A percentile compares a stretch with the other conserved stretches of the same genome.
These are phyloP conservation scores for Micoletzkya japonica DNA, from an alignment of 2,888 invertebrate genomes.

Conservation along the genomic window DNA sequence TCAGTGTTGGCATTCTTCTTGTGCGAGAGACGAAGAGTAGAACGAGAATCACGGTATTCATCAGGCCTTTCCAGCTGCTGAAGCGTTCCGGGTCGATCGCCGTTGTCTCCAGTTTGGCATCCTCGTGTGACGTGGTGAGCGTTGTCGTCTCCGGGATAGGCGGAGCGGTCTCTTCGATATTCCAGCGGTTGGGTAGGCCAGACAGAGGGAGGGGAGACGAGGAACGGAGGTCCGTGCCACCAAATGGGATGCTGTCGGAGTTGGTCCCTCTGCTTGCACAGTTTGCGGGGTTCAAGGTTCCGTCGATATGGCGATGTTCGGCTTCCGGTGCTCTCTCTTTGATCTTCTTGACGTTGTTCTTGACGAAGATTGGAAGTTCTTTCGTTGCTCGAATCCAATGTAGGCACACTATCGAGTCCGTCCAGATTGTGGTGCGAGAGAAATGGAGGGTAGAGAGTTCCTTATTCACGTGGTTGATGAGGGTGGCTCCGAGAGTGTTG, in stretches of 20 bases:
- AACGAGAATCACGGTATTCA: neutral
- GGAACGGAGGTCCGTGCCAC: constrained; percentile 4
- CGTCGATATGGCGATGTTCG: neutral
- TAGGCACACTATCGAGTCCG: constrained; percentile 24
- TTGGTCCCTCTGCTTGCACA: neutral
- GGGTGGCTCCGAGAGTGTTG: constrained; percentile 25
- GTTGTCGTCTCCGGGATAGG: neutral
- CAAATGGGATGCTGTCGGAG: neutral
- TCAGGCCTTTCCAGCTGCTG: neutral
- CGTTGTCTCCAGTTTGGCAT: neutral
- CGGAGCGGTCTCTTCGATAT: too few relatives aligned
- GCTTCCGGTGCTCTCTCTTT: neutral
- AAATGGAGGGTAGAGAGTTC: constrained; percentile 12
- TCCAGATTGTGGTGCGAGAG: constrained; percentile 24
- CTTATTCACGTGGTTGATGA: neutral
- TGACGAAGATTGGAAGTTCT: neutral
- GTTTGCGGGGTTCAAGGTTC: neutral
- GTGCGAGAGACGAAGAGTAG: constrained; percentile 1
- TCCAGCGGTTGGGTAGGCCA: neutral
- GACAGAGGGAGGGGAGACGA: neutral
- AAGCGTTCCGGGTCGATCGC: neutral
- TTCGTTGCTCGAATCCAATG: neutral
- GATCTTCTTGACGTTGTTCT: neutral
- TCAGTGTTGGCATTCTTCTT: too few relatives aligned
- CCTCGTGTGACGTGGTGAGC: neutral